A percentile compares a stretch with the other conserved stretches of the same genome.
phyloP scores from a whole-genome alignment of 2,113 vertebrate species.

The Melanostigma gelatinosum region DNA sequence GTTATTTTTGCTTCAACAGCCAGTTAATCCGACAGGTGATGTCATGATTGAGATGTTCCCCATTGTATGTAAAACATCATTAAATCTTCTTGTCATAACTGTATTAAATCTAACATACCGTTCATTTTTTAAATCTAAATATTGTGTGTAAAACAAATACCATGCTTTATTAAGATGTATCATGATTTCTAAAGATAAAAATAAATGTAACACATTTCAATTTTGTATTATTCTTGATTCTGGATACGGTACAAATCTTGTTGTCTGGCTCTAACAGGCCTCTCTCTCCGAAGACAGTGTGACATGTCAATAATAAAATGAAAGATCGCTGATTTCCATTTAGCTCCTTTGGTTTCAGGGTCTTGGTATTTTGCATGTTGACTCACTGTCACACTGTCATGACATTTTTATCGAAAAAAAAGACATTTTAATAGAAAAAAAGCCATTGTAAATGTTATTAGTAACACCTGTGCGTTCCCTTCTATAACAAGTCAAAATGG shows the following conservation, averaged over 20 bases:
- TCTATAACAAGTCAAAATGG: not conserved
- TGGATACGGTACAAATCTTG: not conserved
- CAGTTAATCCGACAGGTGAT: not conserved
- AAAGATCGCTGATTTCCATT: not conserved
- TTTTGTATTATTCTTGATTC: not conserved
- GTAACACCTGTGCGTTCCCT: not conserved
- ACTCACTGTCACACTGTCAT: not conserved
- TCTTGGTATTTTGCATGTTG: not conserved
- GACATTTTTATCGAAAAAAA: not conserved
- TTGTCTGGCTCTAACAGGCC: not conserved
- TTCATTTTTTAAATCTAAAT: not conserved
- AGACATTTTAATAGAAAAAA: not conserved
- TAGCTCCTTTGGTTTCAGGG: not conserved
- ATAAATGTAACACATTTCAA: not conserved
- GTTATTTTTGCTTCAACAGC: not conserved
- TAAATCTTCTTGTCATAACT: not conserved
- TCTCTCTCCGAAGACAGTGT: not conserved
- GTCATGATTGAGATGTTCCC: not conserved
- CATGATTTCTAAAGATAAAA: not conserved
- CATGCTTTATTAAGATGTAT: not conserved
- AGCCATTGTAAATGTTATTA: not conserved
- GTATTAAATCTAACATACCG: not conserved
- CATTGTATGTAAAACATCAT: conserved; percentile 21
- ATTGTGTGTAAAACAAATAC: not conserved
- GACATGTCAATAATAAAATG: not conserved